phyloP scores from a whole-genome alignment of 2,113 vertebrate species.

The Hippocampus mohnikei region DNA sequence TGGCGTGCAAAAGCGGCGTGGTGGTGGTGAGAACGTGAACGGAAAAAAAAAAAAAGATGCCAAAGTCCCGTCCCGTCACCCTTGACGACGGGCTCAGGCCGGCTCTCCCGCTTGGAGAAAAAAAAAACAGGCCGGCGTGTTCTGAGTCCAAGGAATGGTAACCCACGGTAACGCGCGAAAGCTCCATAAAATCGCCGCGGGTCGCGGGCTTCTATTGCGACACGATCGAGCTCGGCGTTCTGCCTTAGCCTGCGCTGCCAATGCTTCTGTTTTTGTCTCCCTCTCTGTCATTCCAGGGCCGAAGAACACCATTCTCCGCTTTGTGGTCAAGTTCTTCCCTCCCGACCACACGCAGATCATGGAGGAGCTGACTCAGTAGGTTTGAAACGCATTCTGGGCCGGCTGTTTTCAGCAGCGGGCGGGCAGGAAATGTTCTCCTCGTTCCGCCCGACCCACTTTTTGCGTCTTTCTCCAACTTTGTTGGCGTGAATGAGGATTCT shows the following conservation, averaged over 20 bases:
- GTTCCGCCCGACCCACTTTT: conserved; percentile 20
- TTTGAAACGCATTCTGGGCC: conserved; percentile 5
- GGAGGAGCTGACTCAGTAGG: conserved; percentile 95
- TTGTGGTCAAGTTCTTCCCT: conserved; percentile 98
- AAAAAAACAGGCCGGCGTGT: too few species aligned
- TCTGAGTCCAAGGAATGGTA: too few species aligned
- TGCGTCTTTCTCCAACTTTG: conserved; percentile 17
- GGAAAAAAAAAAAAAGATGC: too few species aligned
- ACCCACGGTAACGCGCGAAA: background rate
- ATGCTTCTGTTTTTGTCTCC: background rate
- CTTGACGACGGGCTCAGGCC: too few species aligned
- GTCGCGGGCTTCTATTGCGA: background rate
- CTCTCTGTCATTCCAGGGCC: conserved; percentile 75
- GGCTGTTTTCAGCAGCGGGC: conserved; percentile 15
- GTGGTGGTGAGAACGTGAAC: too few species aligned
- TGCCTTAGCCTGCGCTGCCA: too few species aligned
- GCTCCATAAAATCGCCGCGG: background rate
- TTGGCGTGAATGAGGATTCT: background rate
- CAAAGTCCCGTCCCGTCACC: too few species aligned
- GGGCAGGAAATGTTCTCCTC: conserved; percentile 42
- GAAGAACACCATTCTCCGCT: conserved; percentile 87
- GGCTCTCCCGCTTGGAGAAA: too few species aligned
- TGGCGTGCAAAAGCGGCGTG: too few species aligned
- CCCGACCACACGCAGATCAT: conserved; percentile 92
- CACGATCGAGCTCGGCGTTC: too few species aligned